Base-by-base conservation (phyloP, 2,113 vertebrate genomes). In the Mesitornis unicolor region DNA sequence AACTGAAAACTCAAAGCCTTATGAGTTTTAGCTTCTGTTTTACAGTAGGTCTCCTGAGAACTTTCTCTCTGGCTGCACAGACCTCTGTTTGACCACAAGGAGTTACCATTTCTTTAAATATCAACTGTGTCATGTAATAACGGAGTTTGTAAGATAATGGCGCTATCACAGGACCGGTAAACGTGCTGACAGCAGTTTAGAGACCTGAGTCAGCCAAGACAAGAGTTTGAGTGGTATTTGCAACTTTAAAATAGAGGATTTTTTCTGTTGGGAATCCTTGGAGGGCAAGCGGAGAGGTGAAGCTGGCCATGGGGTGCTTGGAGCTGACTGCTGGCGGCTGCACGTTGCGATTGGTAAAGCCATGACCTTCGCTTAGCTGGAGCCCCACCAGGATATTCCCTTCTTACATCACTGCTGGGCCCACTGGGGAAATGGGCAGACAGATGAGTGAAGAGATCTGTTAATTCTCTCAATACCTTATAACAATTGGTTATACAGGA, bases 401-500 rank as follows among this genome's bases (percentile, higher is more conserved):
- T 65, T 65, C 45, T 42, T 64, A 25, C 10, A 33, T 35, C 60
- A 6, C 29, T 18, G 11, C 2, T 63, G 69, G 71, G 50, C 74
- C n/a, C 64, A 5, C 57, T 61, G 60, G 77, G 42, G 47, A 65
- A 57, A 43, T 3, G 21, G 21, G 36, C 26, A 3, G n/a, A 65
- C 42, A 51, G 59, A 26, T 15, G 40, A 38, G 16, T 25, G 28
- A 6, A 35, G 45, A 38, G 53, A 8, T 20, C 28, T 54, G 10
- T 36, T 36, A 36, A 7, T 78, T 61, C 45, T 82, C 47, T 18
- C 16, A 42, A 4, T 10, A 14, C 1, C 3, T 33, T 25, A 3
- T 11, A 20, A 2, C 43, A 22, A 12, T 15, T 0, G 0, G 4
- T 59, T 29, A 17, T 2, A 0, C 75, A 24, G 5, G 6, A 60